Evolutionary conservation across 2,888 invertebrate genomes (phyloP).

Genomic region (Andrena bicolor): DNA sequence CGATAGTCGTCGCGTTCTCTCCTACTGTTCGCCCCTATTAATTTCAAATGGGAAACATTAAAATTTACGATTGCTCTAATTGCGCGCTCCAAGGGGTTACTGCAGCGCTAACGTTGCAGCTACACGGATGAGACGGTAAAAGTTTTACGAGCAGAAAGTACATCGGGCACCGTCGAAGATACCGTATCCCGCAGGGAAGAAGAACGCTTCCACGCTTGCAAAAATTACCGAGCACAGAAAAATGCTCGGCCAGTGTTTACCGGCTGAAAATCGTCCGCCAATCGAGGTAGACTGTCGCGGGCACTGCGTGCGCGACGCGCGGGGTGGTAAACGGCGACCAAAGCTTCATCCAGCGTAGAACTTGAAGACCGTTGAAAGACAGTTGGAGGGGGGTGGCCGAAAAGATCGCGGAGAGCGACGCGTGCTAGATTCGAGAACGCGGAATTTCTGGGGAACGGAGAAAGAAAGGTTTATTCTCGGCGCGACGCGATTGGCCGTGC

Average conservation of each 20-base stretch:
- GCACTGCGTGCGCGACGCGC: not conserved
- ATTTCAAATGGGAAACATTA: slow-evolving; percentile 39
- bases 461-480: slow-evolving; percentile 52
- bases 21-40: slow-evolving; percentile 8
- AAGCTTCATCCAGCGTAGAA: not conserved
- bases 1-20: not conserved
- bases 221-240: not conserved
- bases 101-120: slow-evolving; percentile 46
- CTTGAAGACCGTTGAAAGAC: not conserved
- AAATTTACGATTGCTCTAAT: slow-evolving; percentile 44
- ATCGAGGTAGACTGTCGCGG: no score
- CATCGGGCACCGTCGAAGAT: slow-evolving; percentile 20
- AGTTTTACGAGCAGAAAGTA: slow-evolving; percentile 26
- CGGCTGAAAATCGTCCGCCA: not conserved
- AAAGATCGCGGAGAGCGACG: not conserved
- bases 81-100: slow-evolving; percentile 46
- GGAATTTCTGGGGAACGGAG: slow-evolving; percentile 57
- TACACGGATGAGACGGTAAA: slow-evolving; percentile 42
- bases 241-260: not conserved
- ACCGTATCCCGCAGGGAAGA: slow-evolving; percentile 3
- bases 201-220: not conserved
- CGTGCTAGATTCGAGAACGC: not conserved
- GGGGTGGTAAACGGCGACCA: not conserved
- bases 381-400: not conserved
- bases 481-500: slow-evolving; percentile 42